Conservation (phyloP, 2,888 invertebrate species). For the Nesidiocoris tenuis region DNA sequence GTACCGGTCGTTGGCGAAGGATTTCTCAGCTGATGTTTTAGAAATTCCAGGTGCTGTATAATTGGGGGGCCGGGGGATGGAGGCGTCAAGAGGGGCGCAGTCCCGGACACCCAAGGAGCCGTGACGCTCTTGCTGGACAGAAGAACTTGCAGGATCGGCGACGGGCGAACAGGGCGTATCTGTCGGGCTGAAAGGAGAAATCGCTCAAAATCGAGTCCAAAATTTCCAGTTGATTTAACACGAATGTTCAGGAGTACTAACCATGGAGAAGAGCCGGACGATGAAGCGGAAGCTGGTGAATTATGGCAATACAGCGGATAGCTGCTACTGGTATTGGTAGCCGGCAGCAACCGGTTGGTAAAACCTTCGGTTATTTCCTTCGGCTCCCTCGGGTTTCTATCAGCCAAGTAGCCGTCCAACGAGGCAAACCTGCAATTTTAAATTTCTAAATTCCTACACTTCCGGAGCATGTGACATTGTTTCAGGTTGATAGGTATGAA, state of each 20-base stretch:
- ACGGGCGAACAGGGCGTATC: background rate
- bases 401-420: slow-evolving; percentile 22
- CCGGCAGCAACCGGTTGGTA: background rate
- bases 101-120: background rate
- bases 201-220: too few relatives aligned
- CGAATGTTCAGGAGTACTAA: too few relatives aligned
- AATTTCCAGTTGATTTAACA: too few relatives aligned
- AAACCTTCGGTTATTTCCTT: background rate
- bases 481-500: too few relatives aligned
- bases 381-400: background rate
- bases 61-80: background rate
- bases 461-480: too few relatives aligned
- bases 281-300: slow-evolving; percentile 22
- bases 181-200: too few relatives aligned
- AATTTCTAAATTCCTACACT: background rate
- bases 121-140: background rate
- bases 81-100: background rate
- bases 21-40: too few relatives aligned
- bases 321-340: background rate
- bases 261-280: slow-evolving; percentile 20
- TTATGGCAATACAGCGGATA: slow-evolving; percentile 34
- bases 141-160: background rate
- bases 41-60: background rate
- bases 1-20: background rate
- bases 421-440: slow-evolving; percentile 30